Conservation (phyloP, 2,888 invertebrate species). For the Notocelia uddmanniana region DNA sequence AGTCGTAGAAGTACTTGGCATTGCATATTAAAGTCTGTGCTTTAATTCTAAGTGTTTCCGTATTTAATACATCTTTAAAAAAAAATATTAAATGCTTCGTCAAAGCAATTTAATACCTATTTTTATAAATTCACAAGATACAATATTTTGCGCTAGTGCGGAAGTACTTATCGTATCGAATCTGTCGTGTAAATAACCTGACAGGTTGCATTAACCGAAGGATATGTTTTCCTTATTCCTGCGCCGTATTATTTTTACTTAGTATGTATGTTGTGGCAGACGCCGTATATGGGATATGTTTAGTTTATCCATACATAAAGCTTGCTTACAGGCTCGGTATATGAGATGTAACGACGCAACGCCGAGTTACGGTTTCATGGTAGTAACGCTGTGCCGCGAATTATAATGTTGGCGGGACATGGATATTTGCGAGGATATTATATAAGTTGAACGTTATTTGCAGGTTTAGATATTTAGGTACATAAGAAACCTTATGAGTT, state of each 20-base stretch:
- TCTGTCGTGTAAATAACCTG: constrained; percentile 22
- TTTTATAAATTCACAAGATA: background rate
- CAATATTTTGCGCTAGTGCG: background rate
- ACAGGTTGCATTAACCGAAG: constrained; percentile 26
- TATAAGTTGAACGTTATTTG: too few relatives aligned
- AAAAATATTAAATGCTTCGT: too few relatives aligned
- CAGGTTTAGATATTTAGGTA: too few relatives aligned
- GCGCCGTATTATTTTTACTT: constrained; percentile 36
- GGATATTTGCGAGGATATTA: background rate
- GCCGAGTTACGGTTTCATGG: constrained; percentile 14
- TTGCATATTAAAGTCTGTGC: too few relatives aligned
- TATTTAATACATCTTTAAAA: too few relatives aligned
- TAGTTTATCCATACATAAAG: constrained; percentile 30
- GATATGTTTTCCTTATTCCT: constrained; percentile 39
- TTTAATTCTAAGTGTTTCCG: too few relatives aligned
- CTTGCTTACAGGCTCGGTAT: constrained; percentile 11
- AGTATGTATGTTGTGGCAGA: constrained; percentile 24
- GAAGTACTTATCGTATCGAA: constrained; percentile 25
- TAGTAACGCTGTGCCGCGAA: constrained; percentile 20
- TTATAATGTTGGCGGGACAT: constrained; percentile 25
- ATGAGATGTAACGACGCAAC: constrained; percentile 19
- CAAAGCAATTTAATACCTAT: too few relatives aligned
- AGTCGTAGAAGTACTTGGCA: too few relatives aligned
- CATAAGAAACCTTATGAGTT: too few relatives aligned
- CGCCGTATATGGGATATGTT: constrained; percentile 1